Base-by-base conservation (phyloP, 2,113 vertebrate genomes). In the Rafetus swinhoei region DNA sequence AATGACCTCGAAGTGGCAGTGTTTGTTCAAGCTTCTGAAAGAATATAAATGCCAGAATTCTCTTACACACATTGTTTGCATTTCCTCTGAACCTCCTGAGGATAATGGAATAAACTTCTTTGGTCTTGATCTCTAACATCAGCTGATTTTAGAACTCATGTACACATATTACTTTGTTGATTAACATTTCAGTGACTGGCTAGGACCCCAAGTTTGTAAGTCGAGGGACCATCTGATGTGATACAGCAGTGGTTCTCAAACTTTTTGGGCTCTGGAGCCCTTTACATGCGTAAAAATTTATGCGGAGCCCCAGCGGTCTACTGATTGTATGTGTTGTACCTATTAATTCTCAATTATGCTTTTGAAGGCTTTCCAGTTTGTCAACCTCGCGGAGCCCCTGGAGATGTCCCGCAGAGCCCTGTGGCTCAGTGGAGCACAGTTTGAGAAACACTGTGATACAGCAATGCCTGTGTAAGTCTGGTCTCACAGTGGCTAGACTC, bases 101-200 rank as follows among this genome's bases (percentile, higher is more conserved):
- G 55, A 35, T 72, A 35, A n/a, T 35, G 65, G 65, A 72, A 72
- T 72, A n/a, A n/a, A n/a, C 32, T 72, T n/a, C 45, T 79, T 88
- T 86, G 86, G 93, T 79, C 39, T 54, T 89, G 94, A 60, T 96
- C 74, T 22, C 53, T 12, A 7, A 88, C 62, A 81, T 35, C 7
- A 79, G 84, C 85, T 74, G 84, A 79, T 84, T 45, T 72, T 16
- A 86, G 62, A 87, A 89, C 82, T 45, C 0, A 1, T 62, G 85
- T 89, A 80, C 59, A 88, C 32, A 32, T 16, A 4, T 72, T 72
- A 94, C 3, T 16, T 79, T 52, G 81, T 88, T 94, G 90, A n/a
- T 72, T 35, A 93, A 21, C 6, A 89, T 94, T 93, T 95, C 62
- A 83, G 88, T 53, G 88, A 45, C 52, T 94, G 88, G 32, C 77